phyloP scores from a whole-genome alignment of 2,888 invertebrate genomes.

The Altica lythri region DNA sequence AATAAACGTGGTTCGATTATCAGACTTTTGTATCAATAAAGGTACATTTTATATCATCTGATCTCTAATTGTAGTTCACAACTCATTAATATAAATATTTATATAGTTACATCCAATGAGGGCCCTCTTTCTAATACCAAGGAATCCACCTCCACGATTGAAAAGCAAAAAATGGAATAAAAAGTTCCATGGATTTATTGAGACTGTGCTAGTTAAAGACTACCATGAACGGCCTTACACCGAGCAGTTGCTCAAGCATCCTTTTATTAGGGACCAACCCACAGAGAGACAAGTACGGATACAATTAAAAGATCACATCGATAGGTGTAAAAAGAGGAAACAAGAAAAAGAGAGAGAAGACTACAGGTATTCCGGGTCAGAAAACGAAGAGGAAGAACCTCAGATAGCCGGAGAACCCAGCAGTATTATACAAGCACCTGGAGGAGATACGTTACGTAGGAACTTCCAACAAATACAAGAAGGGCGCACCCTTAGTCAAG shows the following conservation, averaged over 20 bases:
- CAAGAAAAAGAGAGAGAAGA: slow-evolving; percentile 83
- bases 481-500: slow-evolving; percentile 66
- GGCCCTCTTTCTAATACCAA: slow-evolving; percentile 97
- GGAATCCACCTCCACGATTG: slow-evolving; percentile 95
- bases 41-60: too few species aligned
- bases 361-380: slow-evolving; percentile 90
- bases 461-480: slow-evolving; percentile 99
- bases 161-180: slow-evolving; percentile 98
- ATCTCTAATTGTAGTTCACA: too few species aligned
- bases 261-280: slow-evolving; percentile 98
- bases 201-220: slow-evolving; percentile 95
- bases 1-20: too few species aligned
- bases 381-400: slow-evolving; percentile 94
- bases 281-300: slow-evolving; percentile 98
- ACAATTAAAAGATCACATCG: slow-evolving; percentile 99
- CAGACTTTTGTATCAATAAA: too few species aligned
- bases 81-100: too few species aligned
- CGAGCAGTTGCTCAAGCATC: slow-evolving; percentile 95
- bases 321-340: slow-evolving; percentile 93
- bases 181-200: slow-evolving; percentile 97
- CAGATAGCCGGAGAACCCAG: slow-evolving; percentile 92
- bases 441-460: slow-evolving; percentile 92
- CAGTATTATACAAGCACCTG: slow-evolving; percentile 87
- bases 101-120: slow-evolving; percentile 93
- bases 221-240: slow-evolving; percentile 99